These are phyloP conservation scores for Drosophila picticornis DNA, from an alignment of 2,888 invertebrate species.

Conservation along the genomic window DNA sequence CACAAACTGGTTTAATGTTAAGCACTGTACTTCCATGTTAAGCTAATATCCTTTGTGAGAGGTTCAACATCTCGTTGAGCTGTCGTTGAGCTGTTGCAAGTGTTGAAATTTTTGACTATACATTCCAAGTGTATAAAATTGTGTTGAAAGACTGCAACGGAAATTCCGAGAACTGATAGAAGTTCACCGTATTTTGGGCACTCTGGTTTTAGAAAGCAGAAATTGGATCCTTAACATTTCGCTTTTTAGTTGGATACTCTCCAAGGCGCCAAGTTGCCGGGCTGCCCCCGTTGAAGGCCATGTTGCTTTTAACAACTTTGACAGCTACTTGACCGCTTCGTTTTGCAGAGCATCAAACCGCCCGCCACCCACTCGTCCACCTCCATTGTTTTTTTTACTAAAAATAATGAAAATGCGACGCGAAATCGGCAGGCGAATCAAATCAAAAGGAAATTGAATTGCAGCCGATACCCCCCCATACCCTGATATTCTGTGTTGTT, in stretches of 20 bases:
- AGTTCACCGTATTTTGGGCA: not conserved
- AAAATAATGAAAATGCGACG: conserved; percentile 53
- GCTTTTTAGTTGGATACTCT: conserved; percentile 5
- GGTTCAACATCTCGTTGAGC: conserved; percentile 15
- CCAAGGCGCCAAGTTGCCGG: conserved; percentile 13
- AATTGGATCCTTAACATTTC: conserved; percentile 2
- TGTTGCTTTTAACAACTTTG: conserved; percentile 13
- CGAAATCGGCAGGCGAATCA: conserved; percentile 50
- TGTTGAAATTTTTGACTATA: not conserved
- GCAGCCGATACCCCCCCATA: conserved; percentile 46
- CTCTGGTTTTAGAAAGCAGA: not conserved
- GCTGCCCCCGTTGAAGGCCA: not conserved
- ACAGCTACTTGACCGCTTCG: conserved; percentile 22
- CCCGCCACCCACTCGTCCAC: not conserved
- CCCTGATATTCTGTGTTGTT: conserved; percentile 8
- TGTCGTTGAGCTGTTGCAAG: not conserved
- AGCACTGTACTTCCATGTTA: conserved; percentile 23
- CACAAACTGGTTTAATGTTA: conserved; percentile 36
- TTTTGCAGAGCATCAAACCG: conserved; percentile 17
- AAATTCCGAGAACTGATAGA: not conserved
- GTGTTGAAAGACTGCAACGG: not conserved
- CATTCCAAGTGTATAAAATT: not conserved
- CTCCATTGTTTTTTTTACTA: conserved; percentile 38
- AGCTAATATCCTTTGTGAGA: conserved; percentile 11
- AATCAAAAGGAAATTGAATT: conserved; percentile 75